These are phyloP conservation scores for Ricordea florida DNA, from an alignment of 92 coral and sea anemone genomes.

Conservation along the genomic window DNA sequence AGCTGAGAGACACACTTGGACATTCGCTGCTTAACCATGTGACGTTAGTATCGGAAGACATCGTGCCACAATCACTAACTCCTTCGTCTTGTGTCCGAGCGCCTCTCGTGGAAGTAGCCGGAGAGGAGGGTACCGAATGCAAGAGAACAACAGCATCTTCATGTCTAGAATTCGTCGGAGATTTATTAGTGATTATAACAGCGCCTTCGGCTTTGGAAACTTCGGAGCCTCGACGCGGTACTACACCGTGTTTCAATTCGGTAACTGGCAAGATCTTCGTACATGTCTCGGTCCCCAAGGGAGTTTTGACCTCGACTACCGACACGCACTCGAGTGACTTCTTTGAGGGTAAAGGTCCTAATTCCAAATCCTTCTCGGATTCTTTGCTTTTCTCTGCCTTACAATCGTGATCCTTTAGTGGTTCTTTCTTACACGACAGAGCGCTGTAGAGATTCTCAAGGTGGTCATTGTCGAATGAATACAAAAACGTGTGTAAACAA, in stretches of 20 bases:
- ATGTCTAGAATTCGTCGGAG: conserved; percentile 64
- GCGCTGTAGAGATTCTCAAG: conserved; percentile 77
- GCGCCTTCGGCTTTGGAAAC: conserved; percentile 81
- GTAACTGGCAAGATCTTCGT: conserved; percentile 34
- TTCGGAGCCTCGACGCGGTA: conserved; percentile 55
- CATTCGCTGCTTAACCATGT: conserved; percentile 91
- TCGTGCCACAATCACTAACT: conserved; percentile 84
- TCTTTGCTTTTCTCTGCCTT: conserved; percentile 31
- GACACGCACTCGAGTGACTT: conserved; percentile 53
- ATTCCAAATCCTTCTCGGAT: conserved; percentile 32
- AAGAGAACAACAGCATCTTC: conserved; percentile 68
- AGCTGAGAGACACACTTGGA: conserved; percentile 55
- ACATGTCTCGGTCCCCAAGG: conserved; percentile 11
- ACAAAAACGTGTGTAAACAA: conserved; percentile 81
- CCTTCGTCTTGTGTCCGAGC: conserved; percentile 69
- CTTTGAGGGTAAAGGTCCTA: conserved; percentile 42
- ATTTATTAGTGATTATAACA: conserved; percentile 73
- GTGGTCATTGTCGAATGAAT: conserved; percentile 81
- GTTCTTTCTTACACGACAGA: conserved; percentile 66
- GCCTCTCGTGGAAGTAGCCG: conserved; percentile 52
- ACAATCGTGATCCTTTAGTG: conserved; percentile 18
- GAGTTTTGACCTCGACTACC: conserved; percentile 28
- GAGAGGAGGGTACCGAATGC: conserved; percentile 83
- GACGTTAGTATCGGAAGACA: conserved; percentile 86
- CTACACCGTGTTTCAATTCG: conserved; percentile 12